phyloP scores from a whole-genome alignment of 2,797 vertebrate species.

The Monodelphis domestica region DNA sequence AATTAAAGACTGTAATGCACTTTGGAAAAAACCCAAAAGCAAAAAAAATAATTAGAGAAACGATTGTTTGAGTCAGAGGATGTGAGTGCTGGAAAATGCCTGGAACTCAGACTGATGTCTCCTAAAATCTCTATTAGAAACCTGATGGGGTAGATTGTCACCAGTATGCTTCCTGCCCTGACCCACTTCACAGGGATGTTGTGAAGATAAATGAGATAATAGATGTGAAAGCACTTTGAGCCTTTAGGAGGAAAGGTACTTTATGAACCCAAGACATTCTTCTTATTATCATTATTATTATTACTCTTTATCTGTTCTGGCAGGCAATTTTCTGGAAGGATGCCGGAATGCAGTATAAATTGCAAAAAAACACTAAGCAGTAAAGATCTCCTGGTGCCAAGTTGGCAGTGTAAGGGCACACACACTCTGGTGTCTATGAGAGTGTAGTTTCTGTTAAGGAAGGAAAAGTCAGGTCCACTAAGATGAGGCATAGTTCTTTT shows the following conservation, averaged over 20 bases:
- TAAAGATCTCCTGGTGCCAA: constrained; percentile 20
- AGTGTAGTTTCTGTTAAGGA: not conserved
- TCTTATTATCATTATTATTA: not conserved
- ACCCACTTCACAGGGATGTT: not conserved
- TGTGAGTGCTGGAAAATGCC: constrained; percentile 36
- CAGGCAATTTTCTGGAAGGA: constrained; percentile 33
- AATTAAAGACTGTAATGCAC: constrained; percentile 68
- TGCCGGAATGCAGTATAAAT: not conserved
- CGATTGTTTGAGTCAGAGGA: constrained; percentile 41
- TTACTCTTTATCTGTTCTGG: constrained; percentile 8
- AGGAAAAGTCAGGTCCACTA: not conserved
- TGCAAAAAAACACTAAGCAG: constrained; percentile 46
- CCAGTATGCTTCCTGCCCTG: not conserved
- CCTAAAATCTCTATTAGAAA: constrained; percentile 28
- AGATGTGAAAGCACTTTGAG: constrained; percentile 13
- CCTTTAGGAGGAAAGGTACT: constrained; percentile 38
- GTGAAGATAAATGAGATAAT: constrained; percentile 23
- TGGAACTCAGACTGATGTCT: constrained; percentile 5
- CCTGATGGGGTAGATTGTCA: not conserved
- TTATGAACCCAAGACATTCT: not conserved
- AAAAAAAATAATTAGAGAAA: constrained; percentile 65
- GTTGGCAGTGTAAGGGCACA: not conserved
- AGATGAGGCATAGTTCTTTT: not conserved
- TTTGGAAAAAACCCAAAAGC: constrained; percentile 67
- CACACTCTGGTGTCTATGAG: not conserved